Percentiles rank a stretch among this genome's conserved stretches.
Evolutionary conservation across 1,140 invertebrate genomes (phyloP).

Genomic region (Hormaphis cornu): DNA sequence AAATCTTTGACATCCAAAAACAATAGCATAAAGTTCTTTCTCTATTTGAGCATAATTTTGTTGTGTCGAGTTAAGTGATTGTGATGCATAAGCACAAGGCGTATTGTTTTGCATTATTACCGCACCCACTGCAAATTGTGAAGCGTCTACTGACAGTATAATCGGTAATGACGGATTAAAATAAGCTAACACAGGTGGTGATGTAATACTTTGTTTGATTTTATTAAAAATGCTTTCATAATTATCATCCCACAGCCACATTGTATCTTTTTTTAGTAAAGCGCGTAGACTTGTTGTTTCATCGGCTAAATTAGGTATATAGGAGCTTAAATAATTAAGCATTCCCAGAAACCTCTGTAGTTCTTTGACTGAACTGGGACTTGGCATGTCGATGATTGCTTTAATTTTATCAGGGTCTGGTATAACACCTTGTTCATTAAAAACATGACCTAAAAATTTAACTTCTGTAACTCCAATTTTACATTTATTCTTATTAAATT

Average conservation of each 20-base stretch:
- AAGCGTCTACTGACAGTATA: slow-evolving; percentile 39
- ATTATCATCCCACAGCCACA: slow-evolving; percentile 37
- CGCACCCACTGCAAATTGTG: slow-evolving; percentile 39
- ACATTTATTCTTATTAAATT: slow-evolving; percentile 38
- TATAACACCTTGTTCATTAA: slow-evolving; percentile 40
- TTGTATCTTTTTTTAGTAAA: slow-evolving; percentile 37
- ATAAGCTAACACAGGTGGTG: slow-evolving; percentile 37
- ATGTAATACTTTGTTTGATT: slow-evolving; percentile 37
- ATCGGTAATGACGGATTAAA: slow-evolving; percentile 36
- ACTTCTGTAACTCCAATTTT: slow-evolving; percentile 39
- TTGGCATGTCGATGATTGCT: slow-evolving; percentile 40
- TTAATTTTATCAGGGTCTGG: slow-evolving; percentile 40
- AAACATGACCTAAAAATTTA: slow-evolving; percentile 42
- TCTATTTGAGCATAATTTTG: slow-evolving; percentile 43
- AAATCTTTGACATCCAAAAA: slow-evolving; percentile 40
- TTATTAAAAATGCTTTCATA: slow-evolving; percentile 37
- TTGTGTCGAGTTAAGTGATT: slow-evolving; percentile 39
- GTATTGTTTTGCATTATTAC: slow-evolving; percentile 38
- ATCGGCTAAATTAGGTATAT: slow-evolving; percentile 38
- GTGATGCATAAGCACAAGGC: slow-evolving; percentile 41
- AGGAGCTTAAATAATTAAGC: slow-evolving; percentile 41
- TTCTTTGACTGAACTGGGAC: slow-evolving; percentile 38
- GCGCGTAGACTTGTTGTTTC: slow-evolving; percentile 36
- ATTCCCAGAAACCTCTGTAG: slow-evolving; percentile 43
- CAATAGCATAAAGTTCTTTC: slow-evolving; percentile 44